A percentile compares a stretch with the other conserved stretches of the same genome.
phyloP scores from a whole-genome alignment of 2,888 invertebrate species.

The Lycia hirtaria region DNA sequence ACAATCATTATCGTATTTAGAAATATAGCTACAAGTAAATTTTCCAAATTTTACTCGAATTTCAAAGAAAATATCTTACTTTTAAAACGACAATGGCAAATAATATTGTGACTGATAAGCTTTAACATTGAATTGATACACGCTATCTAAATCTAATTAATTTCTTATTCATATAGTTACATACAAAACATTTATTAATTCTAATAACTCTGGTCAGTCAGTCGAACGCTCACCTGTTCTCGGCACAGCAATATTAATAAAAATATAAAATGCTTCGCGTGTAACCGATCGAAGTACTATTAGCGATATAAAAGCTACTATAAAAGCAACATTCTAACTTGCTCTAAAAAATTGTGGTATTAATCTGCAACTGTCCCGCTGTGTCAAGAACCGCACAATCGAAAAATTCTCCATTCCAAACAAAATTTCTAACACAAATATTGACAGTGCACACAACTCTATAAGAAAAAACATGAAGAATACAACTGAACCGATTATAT shows the following conservation, averaged over 20 bases:
- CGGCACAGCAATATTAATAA: conserved; percentile 62
- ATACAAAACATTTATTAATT: conserved; percentile 72
- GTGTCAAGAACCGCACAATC: conserved; percentile 66
- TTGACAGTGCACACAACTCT: conserved; percentile 41
- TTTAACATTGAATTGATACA: conserved; percentile 64
- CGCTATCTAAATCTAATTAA: conserved; percentile 71
- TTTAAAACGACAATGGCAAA: conserved; percentile 55
- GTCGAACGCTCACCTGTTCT: conserved; percentile 68
- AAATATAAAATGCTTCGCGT: conserved; percentile 38
- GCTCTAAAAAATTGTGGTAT: conserved; percentile 22
- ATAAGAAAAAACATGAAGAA: conserved; percentile 43
- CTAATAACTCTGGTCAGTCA: conserved; percentile 77
- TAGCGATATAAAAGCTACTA: conserved; percentile 39
- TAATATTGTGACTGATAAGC: conserved; percentile 63
- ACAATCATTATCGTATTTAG: conserved; percentile 6
- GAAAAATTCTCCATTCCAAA: conserved; percentile 52
- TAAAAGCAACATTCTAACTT: conserved; percentile 23
- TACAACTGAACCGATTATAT: conserved; percentile 44
- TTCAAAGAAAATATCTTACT: conserved; percentile 39
- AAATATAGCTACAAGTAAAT: conserved; percentile 21
- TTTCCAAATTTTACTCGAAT: conserved; percentile 19
- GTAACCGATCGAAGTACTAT: conserved; percentile 25
- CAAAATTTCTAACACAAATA: conserved; percentile 40
- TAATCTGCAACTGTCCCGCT: conserved; percentile 42
- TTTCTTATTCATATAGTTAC: conserved; percentile 60